Evolutionary conservation across 2,888 invertebrate species (phyloP), one percentile per base, ranked within the genome.

Genomic region (Nowickia ferox): DNA sequence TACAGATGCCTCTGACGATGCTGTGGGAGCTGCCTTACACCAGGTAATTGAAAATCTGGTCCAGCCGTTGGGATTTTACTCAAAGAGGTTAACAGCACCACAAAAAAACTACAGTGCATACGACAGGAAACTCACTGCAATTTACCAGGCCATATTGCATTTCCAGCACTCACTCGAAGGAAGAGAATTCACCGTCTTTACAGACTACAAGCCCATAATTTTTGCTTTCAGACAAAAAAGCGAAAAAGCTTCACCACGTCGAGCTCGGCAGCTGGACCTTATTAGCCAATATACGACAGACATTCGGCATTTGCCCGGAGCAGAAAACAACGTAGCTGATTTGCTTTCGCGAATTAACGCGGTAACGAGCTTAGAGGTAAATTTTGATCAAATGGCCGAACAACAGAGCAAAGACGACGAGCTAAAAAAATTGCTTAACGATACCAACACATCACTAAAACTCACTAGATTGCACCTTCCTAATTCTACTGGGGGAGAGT

Each of bases 11-110:
- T 87, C 85, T 0, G 79, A 87, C 40, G 13, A 75, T 0, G 46
- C 79, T 11, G 59, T 87, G 3, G 86, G 88, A 5, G 86, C 87
- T 1, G 84, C 75, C 5, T 40, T 87, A 17, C 79, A 88, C 13
- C 84, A 87, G 30, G 38, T 72, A 9, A 44, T 78, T 11, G 11
- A 71, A 10, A 59, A 57, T 3, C 30, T 59, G 80, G 22, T 76
- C 88, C 84, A 53, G n/a, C 81, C 55, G 48, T 81, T 46, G 15
- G 77, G 42, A 13, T 78, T 78, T 42, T 78, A 69, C 19, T 78
- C 68, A n/a, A 68, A 78, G 42, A 69, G 38, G 17, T 42, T 78
- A n/a, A 61, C 77, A 13, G 2, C 46, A 11, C 10, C 61, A 1
- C 68, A 61, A n/a, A 22, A 22, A 48, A 59, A 68, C 1, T 76